A percentile compares a stretch with the other conserved stretches of the same genome.
These are phyloP conservation scores for Porites cylindrica DNA, from an alignment of 92 coral and sea anemone species.

Conservation along the genomic window DNA sequence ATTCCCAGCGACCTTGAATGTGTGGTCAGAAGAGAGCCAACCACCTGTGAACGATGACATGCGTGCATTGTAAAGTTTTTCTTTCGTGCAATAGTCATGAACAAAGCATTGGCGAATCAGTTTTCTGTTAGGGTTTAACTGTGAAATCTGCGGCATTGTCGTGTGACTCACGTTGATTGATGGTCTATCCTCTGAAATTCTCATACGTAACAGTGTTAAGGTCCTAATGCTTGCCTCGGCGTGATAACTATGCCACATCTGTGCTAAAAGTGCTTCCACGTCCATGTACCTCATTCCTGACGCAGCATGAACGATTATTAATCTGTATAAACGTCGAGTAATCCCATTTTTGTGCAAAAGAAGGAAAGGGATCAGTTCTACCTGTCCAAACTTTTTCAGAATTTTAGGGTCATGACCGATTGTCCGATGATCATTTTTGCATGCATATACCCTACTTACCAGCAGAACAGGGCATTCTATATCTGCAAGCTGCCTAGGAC, in stretches of 20 bases:
- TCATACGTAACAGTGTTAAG: neutral
- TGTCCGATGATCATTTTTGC: slow-evolving; percentile 36
- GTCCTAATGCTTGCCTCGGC: slow-evolving; percentile 10
- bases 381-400: slow-evolving; percentile 31
- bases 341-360: slow-evolving; percentile 35
- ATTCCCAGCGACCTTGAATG: too few species aligned
- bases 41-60: slow-evolving; percentile 37
- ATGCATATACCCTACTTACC: slow-evolving; percentile 50
- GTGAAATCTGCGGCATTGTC: neutral
- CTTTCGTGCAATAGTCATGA: slow-evolving; percentile 30
- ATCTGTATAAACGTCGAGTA: slow-evolving; percentile 45
- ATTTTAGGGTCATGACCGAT: slow-evolving; percentile 38
- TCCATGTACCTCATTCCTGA: slow-evolving; percentile 21
- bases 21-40: slow-evolving; percentile 14
- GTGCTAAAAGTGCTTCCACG: slow-evolving; percentile 27
- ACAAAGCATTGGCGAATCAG: slow-evolving; percentile 50
- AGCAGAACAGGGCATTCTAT: slow-evolving; percentile 27
- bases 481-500: slow-evolving; percentile 43
- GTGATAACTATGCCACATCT: slow-evolving; percentile 33
- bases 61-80: slow-evolving; percentile 39
- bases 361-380: slow-evolving; percentile 34
- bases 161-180: too few species aligned
- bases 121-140: slow-evolving; percentile 34
- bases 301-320: slow-evolving; percentile 25
- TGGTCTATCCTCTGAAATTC: too few species aligned